Percentiles rank a stretch among this genome's conserved stretches.
phyloP scores from a whole-genome alignment of 2,797 vertebrate genomes.

The Alcedo atthis region DNA sequence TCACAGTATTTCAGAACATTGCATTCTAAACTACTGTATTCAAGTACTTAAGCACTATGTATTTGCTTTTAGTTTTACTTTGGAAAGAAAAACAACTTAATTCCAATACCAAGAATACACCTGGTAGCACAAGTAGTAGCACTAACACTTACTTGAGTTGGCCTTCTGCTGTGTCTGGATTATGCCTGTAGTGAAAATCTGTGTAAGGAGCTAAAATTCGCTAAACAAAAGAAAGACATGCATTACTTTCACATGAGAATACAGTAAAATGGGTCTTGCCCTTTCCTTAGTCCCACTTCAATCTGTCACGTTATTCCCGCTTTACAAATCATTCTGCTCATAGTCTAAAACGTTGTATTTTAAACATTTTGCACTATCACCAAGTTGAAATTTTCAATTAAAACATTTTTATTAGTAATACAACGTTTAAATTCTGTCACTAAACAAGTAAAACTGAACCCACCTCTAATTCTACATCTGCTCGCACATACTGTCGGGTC shows the following conservation, averaged over 20 bases:
- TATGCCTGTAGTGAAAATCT: conserved; percentile 99
- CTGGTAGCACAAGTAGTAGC: neutral
- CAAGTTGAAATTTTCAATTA: neutral
- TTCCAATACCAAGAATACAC: neutral
- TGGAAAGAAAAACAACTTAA: neutral
- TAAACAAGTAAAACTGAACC: conserved; percentile 14
- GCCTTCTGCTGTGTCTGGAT: conserved; percentile 94
- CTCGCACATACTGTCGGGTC: conserved; percentile 93
- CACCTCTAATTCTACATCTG: conserved; percentile 97
- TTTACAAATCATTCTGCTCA: neutral
- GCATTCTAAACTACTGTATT: neutral
- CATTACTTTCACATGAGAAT: neutral
- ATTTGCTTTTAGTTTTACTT: neutral
- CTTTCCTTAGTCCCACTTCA: neutral
- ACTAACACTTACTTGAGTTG: conserved; percentile 93
- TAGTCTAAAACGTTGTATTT: neutral
- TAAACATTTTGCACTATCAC: neutral
- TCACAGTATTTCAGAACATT: neutral
- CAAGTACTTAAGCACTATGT: neutral
- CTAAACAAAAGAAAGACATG: conserved; percentile 76
- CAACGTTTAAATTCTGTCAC: neutral
- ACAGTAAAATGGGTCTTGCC: neutral
- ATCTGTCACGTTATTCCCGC: neutral
- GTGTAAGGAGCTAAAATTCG: conserved; percentile 98
- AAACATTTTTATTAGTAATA: neutral